phyloP scores from a whole-genome alignment of 2,113 vertebrate genomes.

The Callaeas wilsoni region DNA sequence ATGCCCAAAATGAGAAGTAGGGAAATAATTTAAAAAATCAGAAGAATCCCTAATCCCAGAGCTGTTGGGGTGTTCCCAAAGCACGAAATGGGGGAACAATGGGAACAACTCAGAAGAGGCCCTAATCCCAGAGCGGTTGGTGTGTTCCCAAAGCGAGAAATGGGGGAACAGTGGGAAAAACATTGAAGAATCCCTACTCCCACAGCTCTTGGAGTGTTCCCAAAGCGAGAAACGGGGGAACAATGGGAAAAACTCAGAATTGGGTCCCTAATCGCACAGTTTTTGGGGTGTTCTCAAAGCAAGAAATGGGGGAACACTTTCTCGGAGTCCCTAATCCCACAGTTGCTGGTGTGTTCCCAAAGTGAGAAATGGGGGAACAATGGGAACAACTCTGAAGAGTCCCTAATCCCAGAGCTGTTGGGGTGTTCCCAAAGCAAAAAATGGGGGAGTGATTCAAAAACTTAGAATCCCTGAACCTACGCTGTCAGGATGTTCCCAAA shows the following conservation, averaged over 20 bases:
- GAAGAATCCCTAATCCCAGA: background rate
- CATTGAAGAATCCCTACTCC: background rate
- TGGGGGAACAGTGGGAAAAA: background rate
- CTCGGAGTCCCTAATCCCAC: background rate
- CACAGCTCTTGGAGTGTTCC: background rate
- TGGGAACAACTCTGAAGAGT: background rate
- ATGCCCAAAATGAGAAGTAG: background rate
- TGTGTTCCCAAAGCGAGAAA: background rate
- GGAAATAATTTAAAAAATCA: background rate
- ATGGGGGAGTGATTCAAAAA: background rate
- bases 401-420: fast-evolving
- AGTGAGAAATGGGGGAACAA: background rate
- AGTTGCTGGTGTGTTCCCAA: background rate
- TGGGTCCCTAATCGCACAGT: background rate
- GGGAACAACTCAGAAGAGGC: background rate
- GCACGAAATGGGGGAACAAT: background rate
- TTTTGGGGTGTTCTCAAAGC: background rate
- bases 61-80: background rate
- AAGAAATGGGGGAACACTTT: background rate
- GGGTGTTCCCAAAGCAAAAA: background rate
- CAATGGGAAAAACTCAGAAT: background rate
- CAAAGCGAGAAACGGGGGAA: background rate
- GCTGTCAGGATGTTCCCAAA: background rate
- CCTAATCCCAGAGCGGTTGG: background rate
- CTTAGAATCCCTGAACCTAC: no score